Base-by-base conservation (phyloP, 1,140 invertebrate genomes). In the Watersipora subatra region DNA sequence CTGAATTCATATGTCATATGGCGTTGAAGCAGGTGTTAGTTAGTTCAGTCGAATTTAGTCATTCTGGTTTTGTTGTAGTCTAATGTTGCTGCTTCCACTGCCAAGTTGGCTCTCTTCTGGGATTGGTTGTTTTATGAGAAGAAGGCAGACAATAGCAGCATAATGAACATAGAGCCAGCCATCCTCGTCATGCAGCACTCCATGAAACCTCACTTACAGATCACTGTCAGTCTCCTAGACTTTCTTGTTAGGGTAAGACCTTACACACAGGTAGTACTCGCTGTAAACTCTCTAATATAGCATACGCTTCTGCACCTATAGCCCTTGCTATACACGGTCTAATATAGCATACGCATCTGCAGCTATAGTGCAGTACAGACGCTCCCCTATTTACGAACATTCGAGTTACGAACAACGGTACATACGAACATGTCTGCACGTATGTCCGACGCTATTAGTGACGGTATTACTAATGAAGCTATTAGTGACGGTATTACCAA, bases 121-220 rank as follows among this genome's bases (percentile, higher is more conserved):
- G 94, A 98, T 82, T 98, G 94, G 94, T 81, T 97, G 2, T 92
- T 96, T 77, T 97, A 92, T 80, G 93, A 97, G 75, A 46, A 46
- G 34, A 46, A 46, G 34, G 86, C 90, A 28, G 88, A 91, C 63
- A 92, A 91, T 79, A 94, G 97, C 79, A 97, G 94, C 76, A 98
- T 98, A 68, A 98, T 97, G 94, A 96, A 97, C 78, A 95, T 97
- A 84, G 94, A 97, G 81, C 94, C 94, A n/a, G 93, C 92, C 12
- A 96, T 97, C 76, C 84, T 98, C 65, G 92, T 97, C 0, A 98
- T 97, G 93, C 91, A 93, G 78, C 90, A 97, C 83, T 96, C 92
- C 34, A 92, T 97, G 85, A 86, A 91, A 76, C 91, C 91, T 72
- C 93, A 97, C 84, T 92, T 93, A 56, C 89, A 89, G 55, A 92